A percentile compares a stretch with the other conserved stretches of the same genome.
Evolutionary conservation across 2,888 invertebrate genomes (phyloP).

Genomic region (Hypselothyrea guttata): DNA sequence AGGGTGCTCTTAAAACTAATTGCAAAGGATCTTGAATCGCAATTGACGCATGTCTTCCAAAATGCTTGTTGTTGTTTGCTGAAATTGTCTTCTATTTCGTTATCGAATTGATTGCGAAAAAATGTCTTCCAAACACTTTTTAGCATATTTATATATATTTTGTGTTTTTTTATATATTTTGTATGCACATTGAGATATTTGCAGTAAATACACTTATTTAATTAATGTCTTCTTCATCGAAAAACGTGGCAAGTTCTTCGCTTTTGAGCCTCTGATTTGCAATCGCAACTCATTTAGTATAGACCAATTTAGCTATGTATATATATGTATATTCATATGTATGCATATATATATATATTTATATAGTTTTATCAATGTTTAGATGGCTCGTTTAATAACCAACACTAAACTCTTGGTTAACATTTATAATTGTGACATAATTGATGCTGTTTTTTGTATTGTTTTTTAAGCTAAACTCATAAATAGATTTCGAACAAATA

Average conservation of each 20-base stretch:
- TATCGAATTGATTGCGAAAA: conserved; percentile 38
- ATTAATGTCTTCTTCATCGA: conserved; percentile 64
- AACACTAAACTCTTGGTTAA: conserved; percentile 79
- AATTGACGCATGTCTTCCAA: conserved; percentile 79
- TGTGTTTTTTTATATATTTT: too few relatives aligned
- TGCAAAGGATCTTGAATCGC: conserved; percentile 53
- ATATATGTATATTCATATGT: conserved; percentile 37
- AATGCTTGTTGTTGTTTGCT: conserved; percentile 71
- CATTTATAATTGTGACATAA: conserved; percentile 60
- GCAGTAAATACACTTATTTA: conserved; percentile 72
- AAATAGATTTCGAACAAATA: conserved; percentile 21
- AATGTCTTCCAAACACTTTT: conserved; percentile 79
- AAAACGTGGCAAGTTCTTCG: conserved; percentile 35
- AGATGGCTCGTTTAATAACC: conserved; percentile 60
- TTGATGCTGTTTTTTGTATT: conserved; percentile 53
- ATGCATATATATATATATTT: conserved; percentile 41
- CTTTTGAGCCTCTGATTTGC: conserved; percentile 65
- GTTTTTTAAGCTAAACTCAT: conserved; percentile 16
- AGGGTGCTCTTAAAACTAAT: conserved; percentile 56
- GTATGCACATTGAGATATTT: conserved; percentile 63
- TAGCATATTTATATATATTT: conserved; percentile 37
- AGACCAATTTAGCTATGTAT: conserved; percentile 62
- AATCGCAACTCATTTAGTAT: conserved; percentile 72
- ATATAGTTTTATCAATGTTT: conserved; percentile 31
- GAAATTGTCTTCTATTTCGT: conserved; percentile 36